A percentile compares a stretch with the other conserved stretches of the same genome.
Conservation (phyloP, 1,140 invertebrate genomes). For the Brachionus koreanus region DNA sequence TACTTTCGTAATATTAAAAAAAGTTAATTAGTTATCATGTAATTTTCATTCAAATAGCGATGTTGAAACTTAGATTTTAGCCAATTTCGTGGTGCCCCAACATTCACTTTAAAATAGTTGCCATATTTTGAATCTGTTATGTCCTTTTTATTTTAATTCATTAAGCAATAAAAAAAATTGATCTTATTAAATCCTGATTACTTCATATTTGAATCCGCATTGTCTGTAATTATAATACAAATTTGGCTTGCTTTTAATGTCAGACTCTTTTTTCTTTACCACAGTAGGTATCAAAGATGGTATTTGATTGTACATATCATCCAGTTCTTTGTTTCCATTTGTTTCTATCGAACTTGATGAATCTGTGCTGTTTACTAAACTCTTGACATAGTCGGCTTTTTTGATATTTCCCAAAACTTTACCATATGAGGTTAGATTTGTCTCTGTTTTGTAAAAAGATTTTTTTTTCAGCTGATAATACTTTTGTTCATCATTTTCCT, state of each 20-base stretch:
- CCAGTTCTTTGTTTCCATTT: background rate
- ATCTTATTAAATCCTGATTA: background rate
- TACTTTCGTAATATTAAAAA: background rate
- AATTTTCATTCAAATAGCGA: background rate
- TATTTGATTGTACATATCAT: background rate
- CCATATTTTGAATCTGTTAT: background rate
- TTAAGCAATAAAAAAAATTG: background rate
- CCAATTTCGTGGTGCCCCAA: constrained; percentile 24
- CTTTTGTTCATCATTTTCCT: background rate
- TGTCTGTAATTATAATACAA: background rate
- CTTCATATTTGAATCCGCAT: constrained; percentile 4
- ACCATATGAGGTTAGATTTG: background rate
- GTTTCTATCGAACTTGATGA: background rate
- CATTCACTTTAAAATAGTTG: constrained; percentile 28
- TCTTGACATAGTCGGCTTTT: background rate
- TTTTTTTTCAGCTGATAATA: background rate
- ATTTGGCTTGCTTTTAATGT: constrained; percentile 12
- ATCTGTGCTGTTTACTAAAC: background rate
- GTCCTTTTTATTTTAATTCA: background rate
- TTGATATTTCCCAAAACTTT: background rate
- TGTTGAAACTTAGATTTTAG: constrained; percentile 35
- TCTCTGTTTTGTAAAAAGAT: background rate
- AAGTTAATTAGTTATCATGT: constrained; percentile 15
- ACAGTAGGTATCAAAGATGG: background rate
- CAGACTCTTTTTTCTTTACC: background rate